These are phyloP conservation scores for Aphaenogaster floridana DNA, from an alignment of 1,140 invertebrate species.

Conservation along the genomic window DNA sequence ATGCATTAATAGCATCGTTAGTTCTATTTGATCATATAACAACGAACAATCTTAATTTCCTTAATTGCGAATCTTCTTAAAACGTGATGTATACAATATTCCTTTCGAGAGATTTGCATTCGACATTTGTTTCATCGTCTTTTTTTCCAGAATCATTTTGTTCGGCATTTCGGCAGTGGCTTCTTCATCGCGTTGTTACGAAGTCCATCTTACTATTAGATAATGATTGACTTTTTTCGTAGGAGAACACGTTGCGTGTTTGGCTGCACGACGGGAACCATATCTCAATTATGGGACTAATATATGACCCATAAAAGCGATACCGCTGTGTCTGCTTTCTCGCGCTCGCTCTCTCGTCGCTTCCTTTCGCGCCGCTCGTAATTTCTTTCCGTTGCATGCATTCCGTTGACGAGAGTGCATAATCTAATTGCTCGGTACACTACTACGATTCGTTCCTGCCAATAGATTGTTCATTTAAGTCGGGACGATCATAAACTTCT, in stretches of 20 bases:
- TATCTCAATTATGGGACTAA: conserved; percentile 83
- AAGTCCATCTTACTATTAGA: conserved; percentile 62
- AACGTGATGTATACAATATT: not conserved
- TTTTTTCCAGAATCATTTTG: not conserved
- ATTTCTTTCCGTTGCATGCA: conserved; percentile 70
- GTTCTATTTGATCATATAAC: not conserved
- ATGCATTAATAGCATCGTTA: not conserved
- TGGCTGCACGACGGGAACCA: conserved; percentile 73
- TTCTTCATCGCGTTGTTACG: conserved; percentile 30
- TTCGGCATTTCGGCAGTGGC: conserved; percentile 1
- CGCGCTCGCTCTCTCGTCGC: not conserved
- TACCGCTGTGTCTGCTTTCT: conserved; percentile 54
- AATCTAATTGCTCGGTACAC: conserved; percentile 78
- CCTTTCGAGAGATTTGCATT: not conserved
- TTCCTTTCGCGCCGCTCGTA: conserved; percentile 63
- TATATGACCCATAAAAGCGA: conserved; percentile 81
- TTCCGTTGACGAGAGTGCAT: conserved; percentile 73
- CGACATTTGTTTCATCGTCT: not conserved
- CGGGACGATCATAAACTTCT: not conserved
- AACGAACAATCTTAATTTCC: not conserved
- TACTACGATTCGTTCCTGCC: conserved; percentile 47
- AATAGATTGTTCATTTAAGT: conserved; percentile 26
- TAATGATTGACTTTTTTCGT: conserved; percentile 77
- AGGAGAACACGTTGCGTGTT: conserved; percentile 72
- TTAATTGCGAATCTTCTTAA: conserved; percentile 20